These are phyloP conservation scores for Euclidia mi DNA, from an alignment of 2,888 invertebrate species.

Conservation along the genomic window DNA sequence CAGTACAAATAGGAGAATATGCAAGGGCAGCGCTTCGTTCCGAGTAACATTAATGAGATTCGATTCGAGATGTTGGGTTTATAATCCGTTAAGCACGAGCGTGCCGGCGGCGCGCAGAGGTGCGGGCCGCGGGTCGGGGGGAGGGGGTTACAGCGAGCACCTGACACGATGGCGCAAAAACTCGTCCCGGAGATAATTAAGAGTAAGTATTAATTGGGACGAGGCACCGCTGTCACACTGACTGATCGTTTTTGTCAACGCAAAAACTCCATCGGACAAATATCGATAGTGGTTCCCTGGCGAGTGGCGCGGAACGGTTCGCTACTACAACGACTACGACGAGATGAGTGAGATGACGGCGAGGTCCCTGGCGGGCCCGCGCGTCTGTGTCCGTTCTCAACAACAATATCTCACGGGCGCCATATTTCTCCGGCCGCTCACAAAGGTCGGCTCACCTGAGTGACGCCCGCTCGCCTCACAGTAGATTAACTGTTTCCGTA, in stretches of 20 bases:
- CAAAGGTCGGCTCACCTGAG: too few species aligned
- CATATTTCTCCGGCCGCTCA: too few species aligned
- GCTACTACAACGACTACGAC: too few species aligned
- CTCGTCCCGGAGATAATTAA: conserved; percentile 38
- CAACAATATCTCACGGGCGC: too few species aligned
- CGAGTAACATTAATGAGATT: conserved; percentile 11
- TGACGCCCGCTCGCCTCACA: background rate
- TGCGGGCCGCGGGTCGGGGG: conserved; percentile 1
- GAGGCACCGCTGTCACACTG: conserved; percentile 36
- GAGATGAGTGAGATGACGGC: too few species aligned
- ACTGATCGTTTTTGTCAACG: conserved; percentile 32
- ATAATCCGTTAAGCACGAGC: conserved; percentile 10
- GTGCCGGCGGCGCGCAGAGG: conserved; percentile 5
- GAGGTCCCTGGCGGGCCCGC: too few species aligned
- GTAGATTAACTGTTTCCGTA: conserved; percentile 4
- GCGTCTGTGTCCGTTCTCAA: too few species aligned
- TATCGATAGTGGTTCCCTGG: conserved; percentile 3
- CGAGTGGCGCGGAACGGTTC: too few species aligned
- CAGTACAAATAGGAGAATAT: conserved; percentile 4
- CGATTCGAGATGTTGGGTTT: conserved; percentile 19
- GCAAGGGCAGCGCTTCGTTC: background rate
- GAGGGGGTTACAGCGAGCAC: too few species aligned
- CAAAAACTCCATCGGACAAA: conserved; percentile 42
- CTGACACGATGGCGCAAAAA: conserved; percentile 34
- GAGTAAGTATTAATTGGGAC: conserved; percentile 55